These are phyloP conservation scores for Drosophila subsilvestris DNA, from an alignment of 2,888 invertebrate genomes.

Conservation along the genomic window DNA sequence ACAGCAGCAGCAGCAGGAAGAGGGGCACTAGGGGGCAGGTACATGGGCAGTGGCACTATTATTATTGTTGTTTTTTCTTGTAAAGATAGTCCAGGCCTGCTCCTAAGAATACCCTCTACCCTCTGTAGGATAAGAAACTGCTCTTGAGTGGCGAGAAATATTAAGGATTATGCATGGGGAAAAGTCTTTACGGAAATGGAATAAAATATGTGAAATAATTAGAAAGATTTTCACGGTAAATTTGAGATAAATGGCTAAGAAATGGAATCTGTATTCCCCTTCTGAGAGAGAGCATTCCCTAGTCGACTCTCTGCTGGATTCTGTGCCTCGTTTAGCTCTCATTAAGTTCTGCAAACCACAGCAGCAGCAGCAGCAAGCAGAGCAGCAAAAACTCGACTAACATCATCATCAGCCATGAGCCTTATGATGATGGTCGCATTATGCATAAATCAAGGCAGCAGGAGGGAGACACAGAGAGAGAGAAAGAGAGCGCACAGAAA, in stretches of 20 bases:
- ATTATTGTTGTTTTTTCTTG: conserved; percentile 28
- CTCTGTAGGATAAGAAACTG: no score
- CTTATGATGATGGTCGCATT: conserved; percentile 37
- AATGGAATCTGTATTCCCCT: neutral
- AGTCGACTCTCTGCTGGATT: neutral
- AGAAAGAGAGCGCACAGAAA: neutral
- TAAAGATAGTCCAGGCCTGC: no score
- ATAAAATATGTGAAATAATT: no score
- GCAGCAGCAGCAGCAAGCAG: conserved; percentile 12
- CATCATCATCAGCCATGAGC: conserved; percentile 32
- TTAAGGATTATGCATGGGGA: no score
- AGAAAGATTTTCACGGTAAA: no score
- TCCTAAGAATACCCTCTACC: no score
- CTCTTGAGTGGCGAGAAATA: no score
- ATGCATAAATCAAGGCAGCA: conserved; percentile 37
- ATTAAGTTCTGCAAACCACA: conserved; percentile 28
- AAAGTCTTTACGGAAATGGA: no score
- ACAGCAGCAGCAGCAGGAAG: neutral
- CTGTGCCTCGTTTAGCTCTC: conserved; percentile 8
- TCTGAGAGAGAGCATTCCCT: neutral
- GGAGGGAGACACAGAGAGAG: neutral
- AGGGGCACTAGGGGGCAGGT: conserved; percentile 8
- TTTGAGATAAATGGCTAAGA: no score
- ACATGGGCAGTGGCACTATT: conserved; percentile 31
- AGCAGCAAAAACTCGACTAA: conserved; percentile 27